Percentiles rank a stretch among this genome's conserved stretches.
These are phyloP conservation scores for Pilophorus perplexus DNA, from an alignment of 2,888 invertebrate genomes.

Conservation along the genomic window DNA sequence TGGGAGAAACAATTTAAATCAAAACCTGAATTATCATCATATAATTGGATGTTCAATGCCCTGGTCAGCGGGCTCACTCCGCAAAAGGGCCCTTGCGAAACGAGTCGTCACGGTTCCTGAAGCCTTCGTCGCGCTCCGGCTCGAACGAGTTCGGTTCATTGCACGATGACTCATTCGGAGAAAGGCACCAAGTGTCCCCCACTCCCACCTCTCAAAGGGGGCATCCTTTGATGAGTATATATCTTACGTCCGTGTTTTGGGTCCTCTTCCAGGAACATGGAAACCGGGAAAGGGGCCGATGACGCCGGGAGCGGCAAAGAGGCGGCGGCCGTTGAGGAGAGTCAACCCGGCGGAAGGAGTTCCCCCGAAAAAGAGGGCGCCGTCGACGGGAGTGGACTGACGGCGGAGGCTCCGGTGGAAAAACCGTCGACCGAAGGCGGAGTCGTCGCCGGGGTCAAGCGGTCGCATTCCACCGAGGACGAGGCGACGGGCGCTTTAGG, in stretches of 20 bases:
- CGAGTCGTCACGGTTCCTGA: too few relatives aligned
- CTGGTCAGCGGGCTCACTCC: too few relatives aligned
- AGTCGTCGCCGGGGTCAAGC: slow-evolving; percentile 39
- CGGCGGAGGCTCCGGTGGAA: not conserved
- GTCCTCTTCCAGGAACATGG: slow-evolving; percentile 40
- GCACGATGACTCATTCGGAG: slow-evolving; percentile 16
- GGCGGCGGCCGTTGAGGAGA: slow-evolving; percentile 24
- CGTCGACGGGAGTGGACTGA: not conserved
- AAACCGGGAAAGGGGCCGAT: slow-evolving; percentile 33
- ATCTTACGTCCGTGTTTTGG: too few relatives aligned
- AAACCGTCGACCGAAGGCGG: slow-evolving; percentile 1
- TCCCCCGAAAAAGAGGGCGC: slow-evolving; percentile 20
- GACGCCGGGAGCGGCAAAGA: slow-evolving; percentile 31
- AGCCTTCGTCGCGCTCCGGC: too few relatives aligned
- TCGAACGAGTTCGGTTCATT: not conserved
- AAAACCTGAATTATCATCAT: too few relatives aligned
- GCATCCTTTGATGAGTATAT: too few relatives aligned
- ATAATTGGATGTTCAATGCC: too few relatives aligned
- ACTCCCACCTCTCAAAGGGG: not conserved
- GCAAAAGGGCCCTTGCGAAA: too few relatives aligned
- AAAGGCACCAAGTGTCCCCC: not conserved
- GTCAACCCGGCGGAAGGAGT: slow-evolving; percentile 18
- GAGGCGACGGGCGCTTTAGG: slow-evolving; percentile 57
- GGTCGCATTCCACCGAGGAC: slow-evolving; percentile 48
- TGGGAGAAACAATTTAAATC: too few relatives aligned